Base-by-base conservation (phyloP, 2,113 vertebrate species). In the Scartelaos histophorus region DNA sequence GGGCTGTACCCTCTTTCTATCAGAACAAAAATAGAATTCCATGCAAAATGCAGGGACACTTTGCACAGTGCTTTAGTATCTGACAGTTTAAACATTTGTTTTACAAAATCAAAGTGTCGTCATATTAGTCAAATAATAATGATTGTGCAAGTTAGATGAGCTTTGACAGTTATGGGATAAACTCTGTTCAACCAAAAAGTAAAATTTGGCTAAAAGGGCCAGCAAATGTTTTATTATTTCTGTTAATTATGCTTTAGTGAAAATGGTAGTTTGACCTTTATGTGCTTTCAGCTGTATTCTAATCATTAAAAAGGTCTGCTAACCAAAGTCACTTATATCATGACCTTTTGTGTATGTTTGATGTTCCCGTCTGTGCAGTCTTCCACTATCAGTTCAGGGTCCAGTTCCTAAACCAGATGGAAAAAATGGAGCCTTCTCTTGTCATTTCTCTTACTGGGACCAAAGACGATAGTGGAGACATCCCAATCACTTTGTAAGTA, bases 331-430 rank as follows among this genome's bases (percentile, higher is more conserved):
- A 54, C 19, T 21, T 21, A 34, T 34, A 34, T 34, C 7, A 64
- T 43, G 17, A n/a, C 19, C 61, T 5, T 7, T 64, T 13, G 13
- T 58, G 13, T 54, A 54, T 64, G 61, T 66, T 66, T 66, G n/a
- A 66, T 66, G 19, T 66, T 74, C 73, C 46, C 74, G 22, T 66
- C 58, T 66, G 45, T 77, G 29, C 83, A 98, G 96, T 98, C 74
- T 96, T 94, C 79, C 97, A 98, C 80, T 98, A 97, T 77, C 96
- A 97, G 87, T 93, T 99, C 90, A 97, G 94, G 92, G 94, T 98
- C 75, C 94, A 95, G 82, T 94, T 97, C 81, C 87, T 94, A 84
- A 95, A 93, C 71, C 93, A 94, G 87, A 91, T 85, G 5, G 89
- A 93, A 62, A 83, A 72, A 0, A 80, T 85, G 11, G 88, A 95